Percentiles rank a stretch among this genome's conserved stretches.
phyloP scores from a whole-genome alignment of 2,797 vertebrate species.

The Lacerta viridis region DNA sequence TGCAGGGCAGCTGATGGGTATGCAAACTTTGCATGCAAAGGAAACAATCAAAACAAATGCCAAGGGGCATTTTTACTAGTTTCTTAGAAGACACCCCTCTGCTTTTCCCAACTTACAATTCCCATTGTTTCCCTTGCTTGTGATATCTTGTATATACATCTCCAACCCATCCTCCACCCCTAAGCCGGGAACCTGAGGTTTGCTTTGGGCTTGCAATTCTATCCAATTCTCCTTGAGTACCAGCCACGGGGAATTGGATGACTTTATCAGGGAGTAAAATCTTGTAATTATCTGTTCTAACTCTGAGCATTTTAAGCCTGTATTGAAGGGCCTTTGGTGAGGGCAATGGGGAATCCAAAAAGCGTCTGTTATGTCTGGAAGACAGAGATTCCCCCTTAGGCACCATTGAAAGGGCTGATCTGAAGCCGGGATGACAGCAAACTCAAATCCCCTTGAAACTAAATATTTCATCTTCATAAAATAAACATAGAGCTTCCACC shows the following conservation, averaged over 20 bases:
- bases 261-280: neutral
- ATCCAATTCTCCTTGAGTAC: neutral
- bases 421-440: constrained; percentile 68
- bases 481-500: constrained; percentile 83
- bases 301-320: constrained; percentile 36
- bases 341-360: constrained; percentile 46
- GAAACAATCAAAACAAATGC: neutral
- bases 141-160: constrained; percentile 10
- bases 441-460: constrained; percentile 71
- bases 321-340: constrained; percentile 26
- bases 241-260: accelerated
- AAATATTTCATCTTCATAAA: constrained; percentile 87
- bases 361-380: constrained; percentile 37
- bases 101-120: neutral
- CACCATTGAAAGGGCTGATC: constrained; percentile 60
- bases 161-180: neutral
- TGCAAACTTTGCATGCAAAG: neutral
- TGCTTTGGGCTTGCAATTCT: constrained; percentile 40
- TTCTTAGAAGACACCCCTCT: neutral
- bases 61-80: neutral
- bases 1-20: too few relatives aligned
- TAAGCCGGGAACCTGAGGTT: neutral
- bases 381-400: constrained; percentile 60
- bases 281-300: constrained; percentile 18
- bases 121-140: constrained; percentile 14